phyloP scores from a whole-genome alignment of 2,888 invertebrate species.

The Zaprionus bogoriensis region DNA sequence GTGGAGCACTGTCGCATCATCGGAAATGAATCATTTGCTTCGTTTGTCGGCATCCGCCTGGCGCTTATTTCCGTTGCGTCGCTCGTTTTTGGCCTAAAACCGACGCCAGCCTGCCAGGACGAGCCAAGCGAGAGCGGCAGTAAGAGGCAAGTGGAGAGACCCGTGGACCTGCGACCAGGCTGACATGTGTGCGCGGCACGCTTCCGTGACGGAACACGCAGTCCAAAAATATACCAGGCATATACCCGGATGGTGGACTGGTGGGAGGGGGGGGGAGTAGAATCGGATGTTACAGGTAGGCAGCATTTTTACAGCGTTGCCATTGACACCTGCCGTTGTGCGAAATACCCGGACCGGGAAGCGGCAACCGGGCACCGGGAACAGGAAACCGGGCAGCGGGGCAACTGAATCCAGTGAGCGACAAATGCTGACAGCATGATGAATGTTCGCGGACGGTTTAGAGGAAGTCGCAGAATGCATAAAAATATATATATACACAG shows the following conservation, averaged over 20 bases:
- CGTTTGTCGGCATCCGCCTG: conserved; percentile 82
- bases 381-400: not conserved
- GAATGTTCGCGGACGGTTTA: not conserved
- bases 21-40: conserved; percentile 83
- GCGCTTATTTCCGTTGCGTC: conserved; percentile 81
- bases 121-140: conserved; percentile 3
- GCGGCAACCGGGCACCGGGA: not conserved
- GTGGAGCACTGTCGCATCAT: conserved; percentile 75
- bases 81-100: conserved; percentile 65
- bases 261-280: not conserved
- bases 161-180: conserved; percentile 36
- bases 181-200: conserved; percentile 76
- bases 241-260: not conserved
- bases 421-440: not conserved
- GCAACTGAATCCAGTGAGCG: not conserved
- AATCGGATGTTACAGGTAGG: conserved; percentile 32
- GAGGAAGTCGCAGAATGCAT: not conserved
- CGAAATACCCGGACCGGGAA: conserved; percentile 1
- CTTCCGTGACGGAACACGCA: conserved; percentile 71
- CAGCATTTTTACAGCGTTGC: conserved; percentile 41
- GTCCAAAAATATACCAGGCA: conserved; percentile 4
- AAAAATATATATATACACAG: not conserved
- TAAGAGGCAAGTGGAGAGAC: conserved; percentile 4
- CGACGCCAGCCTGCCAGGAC: conserved; percentile 46
- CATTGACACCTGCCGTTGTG: conserved; percentile 54